Base-by-base conservation (phyloP, 2,797 vertebrate species). In the Acestrorhynchus altus region DNA sequence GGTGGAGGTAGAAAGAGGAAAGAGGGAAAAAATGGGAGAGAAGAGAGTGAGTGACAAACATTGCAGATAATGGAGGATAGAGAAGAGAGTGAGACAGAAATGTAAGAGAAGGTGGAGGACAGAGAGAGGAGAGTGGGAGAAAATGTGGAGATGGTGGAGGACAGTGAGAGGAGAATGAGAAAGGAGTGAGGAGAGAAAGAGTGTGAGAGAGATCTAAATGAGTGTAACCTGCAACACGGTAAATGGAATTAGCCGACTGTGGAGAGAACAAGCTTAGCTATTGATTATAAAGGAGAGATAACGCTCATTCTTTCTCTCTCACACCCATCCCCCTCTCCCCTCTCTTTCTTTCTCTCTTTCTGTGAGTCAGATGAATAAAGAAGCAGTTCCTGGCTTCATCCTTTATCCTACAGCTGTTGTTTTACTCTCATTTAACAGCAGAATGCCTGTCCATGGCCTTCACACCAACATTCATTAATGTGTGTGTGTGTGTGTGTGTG, bases 191-290 rank as follows among this genome's bases (percentile, higher is more conserved):
- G 28, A 39, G 31, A n/a, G 59, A 39, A 16, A n/a, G 28, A 35
- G 57, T 16, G 28, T 16, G 57, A 35, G 16, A 39, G 31, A 39
- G 59, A 2, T n/a, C 57, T 59, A 60, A 18, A 13, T 1, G 20
- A 52, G 39, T 47, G 54, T 54, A 63, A n/a, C 28, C 66, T 46
- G 51, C 66, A 57, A 42, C 59, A 35, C 44, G 63, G 77, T 63
- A 84, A 82, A 77, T 80, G 59, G 74, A 77, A 79, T 77, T 81
- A 72, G 56, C 15, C 20, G n/a, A 46, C 63, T 73, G 73, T 72
- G 73, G 46, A 74, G 57, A 46, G 65, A 68, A 56, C 5, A 57
- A 49, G 57, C 49, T 44, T 61, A 54, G 49, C 20, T 39, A 66
- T 80, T 72, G 72, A 78, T 74, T 54, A 80, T 24, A 66, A 72